These are phyloP conservation scores for Zosterops lateralis DNA, from an alignment of 2,113 vertebrate genomes.

Conservation along the genomic window DNA sequence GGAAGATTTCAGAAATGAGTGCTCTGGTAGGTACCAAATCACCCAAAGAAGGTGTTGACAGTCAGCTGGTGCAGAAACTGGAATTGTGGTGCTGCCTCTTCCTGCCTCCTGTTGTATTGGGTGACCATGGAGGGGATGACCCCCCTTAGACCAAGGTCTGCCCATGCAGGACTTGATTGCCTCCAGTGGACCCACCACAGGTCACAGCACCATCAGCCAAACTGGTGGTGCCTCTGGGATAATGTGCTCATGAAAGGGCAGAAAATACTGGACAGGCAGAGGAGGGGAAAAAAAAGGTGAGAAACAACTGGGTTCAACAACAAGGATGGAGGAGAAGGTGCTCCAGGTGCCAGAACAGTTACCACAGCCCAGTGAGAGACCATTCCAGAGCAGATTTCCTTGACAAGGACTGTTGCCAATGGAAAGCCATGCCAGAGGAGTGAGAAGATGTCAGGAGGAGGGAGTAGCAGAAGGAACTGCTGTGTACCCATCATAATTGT, in stretches of 20 bases:
- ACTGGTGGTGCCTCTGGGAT: background rate
- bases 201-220: background rate
- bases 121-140: rapidly evolving
- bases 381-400: background rate
- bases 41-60: background rate
- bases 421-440: background rate
- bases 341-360: background rate
- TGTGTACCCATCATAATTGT: rapidly evolving
- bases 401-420: background rate
- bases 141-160: background rate
- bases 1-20: background rate
- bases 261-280: background rate
- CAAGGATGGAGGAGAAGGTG: background rate
- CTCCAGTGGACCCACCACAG: background rate
- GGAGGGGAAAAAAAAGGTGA: background rate
- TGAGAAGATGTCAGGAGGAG: background rate
- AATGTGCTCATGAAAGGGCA: background rate
- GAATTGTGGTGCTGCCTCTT: background rate
- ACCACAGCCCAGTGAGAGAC: background rate
- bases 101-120: background rate
- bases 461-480: background rate
- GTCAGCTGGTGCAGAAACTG: background rate
- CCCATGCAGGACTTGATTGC: rapidly evolving
- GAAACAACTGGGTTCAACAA: background rate
- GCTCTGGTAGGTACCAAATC: background rate